Evolutionary conservation across 2,113 vertebrate genomes (phyloP).

Genomic region (Hydropotes inermis): DNA sequence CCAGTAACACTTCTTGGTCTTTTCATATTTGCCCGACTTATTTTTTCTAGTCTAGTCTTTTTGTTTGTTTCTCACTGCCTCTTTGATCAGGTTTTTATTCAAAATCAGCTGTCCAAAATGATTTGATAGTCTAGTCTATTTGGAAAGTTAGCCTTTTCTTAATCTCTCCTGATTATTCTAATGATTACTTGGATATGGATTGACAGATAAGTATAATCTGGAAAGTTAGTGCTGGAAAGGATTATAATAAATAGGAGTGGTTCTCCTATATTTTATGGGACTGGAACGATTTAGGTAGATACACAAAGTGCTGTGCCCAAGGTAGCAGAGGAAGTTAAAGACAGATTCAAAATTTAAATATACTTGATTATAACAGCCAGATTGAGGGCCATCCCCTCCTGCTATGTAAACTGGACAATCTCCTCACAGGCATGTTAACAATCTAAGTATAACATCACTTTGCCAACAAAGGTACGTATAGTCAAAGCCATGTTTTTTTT

Average conservation of each 20-base stretch:
- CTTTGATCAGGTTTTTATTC: background rate
- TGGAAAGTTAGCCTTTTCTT: background rate
- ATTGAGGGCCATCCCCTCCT: background rate
- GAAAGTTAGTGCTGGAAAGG: background rate
- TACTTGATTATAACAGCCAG: background rate
- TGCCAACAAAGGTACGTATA: background rate
- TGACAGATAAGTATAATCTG: background rate
- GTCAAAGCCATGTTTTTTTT: background rate
- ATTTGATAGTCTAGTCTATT: background rate
- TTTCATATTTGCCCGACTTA: background rate
- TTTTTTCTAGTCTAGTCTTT: background rate
- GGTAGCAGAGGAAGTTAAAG: background rate
- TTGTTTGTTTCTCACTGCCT: background rate
- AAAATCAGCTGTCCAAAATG: background rate
- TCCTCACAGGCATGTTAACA: background rate
- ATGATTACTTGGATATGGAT: background rate
- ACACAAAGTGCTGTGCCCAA: background rate
- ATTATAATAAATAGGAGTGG: background rate
- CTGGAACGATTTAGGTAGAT: background rate
- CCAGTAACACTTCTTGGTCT: background rate
- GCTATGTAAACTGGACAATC: background rate
- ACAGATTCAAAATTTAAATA: constrained; percentile 6
- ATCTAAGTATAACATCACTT: background rate
- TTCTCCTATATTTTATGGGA: background rate
- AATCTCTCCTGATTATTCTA: background rate